Percentiles rank a stretch among this genome's conserved stretches.
These are phyloP conservation scores for Malacoraja senta DNA, from an alignment of 2,797 vertebrate genomes.

Conservation along the genomic window DNA sequence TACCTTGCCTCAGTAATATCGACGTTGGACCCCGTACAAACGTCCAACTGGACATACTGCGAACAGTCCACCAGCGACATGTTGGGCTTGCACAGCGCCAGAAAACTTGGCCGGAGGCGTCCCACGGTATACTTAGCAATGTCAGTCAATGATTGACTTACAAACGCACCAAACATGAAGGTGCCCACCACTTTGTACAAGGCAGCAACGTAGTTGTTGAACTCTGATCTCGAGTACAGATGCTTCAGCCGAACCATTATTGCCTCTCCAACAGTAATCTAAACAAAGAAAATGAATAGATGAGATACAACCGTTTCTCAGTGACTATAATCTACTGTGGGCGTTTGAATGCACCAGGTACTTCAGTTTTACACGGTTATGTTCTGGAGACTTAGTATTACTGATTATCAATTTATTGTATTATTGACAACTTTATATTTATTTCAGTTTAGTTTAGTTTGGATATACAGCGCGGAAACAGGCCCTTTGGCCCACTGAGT, in stretches of 20 bases:
- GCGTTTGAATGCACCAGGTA: no score
- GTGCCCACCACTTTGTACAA: constrained; percentile 92
- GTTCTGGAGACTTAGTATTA: no score
- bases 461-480: no score
- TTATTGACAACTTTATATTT: no score
- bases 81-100: constrained; percentile 69
- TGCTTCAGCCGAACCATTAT: constrained; percentile 79
- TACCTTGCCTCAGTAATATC: constrained; percentile 84
- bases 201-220: constrained; percentile 82
- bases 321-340: no score
- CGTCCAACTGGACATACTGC: constrained; percentile 55
- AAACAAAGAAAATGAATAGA: background rate
- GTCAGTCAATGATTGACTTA: constrained; percentile 88
- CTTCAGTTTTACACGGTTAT: no score
- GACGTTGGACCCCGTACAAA: constrained; percentile 67
- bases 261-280: constrained; percentile 62
- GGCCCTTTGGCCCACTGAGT: no score
- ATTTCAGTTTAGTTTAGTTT: no score
- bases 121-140: constrained; percentile 89
- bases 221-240: constrained; percentile 76
- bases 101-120: constrained; percentile 81
- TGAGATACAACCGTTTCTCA: background rate
- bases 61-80: constrained; percentile 73
- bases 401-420: no score
- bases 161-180: constrained; percentile 75